Evolutionary conservation across 1,140 invertebrate species (phyloP).

Genomic region (Ceratosolen fusciceps): DNA sequence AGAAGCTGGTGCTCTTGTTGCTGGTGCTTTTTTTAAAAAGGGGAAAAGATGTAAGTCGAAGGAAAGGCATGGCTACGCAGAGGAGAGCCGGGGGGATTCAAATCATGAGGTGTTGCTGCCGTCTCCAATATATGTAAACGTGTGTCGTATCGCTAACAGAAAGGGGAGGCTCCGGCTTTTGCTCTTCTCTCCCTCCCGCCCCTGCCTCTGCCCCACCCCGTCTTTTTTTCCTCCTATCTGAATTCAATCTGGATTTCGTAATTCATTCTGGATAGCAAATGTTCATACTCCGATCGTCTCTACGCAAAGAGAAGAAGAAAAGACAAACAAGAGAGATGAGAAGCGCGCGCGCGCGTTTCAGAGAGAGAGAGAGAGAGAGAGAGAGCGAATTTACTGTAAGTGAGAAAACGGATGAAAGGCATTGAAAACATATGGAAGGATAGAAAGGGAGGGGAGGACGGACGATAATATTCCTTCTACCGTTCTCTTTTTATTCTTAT

Average conservation of each 20-base stretch:
- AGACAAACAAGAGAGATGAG: no score
- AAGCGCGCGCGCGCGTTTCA: no score
- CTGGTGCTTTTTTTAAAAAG: neutral
- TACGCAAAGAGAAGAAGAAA: neutral
- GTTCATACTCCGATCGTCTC: slow-evolving; percentile 12
- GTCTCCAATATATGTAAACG: slow-evolving; percentile 41
- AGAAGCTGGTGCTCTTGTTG: neutral
- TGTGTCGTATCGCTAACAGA: neutral
- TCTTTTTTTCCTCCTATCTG: slow-evolving; percentile 30
- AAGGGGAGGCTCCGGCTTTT: neutral
- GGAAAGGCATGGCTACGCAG: neutral
- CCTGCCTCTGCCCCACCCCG: no score
- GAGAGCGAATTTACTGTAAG: no score
- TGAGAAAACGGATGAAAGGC: no score
- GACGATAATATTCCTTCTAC: no score
- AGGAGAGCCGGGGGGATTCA: slow-evolving; percentile 16
- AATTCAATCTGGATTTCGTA: slow-evolving; percentile 46
- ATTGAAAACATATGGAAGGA: no score
- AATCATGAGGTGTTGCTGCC: slow-evolving; percentile 38
- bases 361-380: no score
- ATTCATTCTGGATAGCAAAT: slow-evolving; percentile 44
- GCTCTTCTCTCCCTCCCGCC: no score
- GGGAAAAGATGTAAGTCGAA: neutral
- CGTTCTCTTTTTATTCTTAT: no score
- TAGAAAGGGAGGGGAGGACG: neutral